A percentile compares a stretch with the other conserved stretches of the same genome.
These are phyloP conservation scores for Pycnonotus jocosus DNA, from an alignment of 2,113 vertebrate species.

Conservation along the genomic window DNA sequence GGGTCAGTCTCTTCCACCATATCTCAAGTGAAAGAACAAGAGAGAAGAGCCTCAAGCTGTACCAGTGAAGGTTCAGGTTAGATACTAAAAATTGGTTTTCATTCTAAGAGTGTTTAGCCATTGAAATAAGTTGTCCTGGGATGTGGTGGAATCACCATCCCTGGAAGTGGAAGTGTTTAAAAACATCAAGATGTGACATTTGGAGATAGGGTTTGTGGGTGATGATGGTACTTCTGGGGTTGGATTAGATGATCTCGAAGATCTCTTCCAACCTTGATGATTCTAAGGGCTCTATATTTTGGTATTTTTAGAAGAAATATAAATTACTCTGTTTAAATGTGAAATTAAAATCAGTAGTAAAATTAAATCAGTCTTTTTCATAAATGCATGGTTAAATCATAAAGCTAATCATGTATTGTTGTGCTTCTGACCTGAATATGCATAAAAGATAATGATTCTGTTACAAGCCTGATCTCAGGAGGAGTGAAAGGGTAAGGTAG, in stretches of 20 bases:
- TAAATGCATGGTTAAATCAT: not conserved
- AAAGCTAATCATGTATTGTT: not conserved
- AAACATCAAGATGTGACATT: not conserved
- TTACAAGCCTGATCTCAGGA: not conserved
- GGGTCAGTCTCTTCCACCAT: not conserved
- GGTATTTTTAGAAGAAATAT: not conserved
- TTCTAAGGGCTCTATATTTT: not conserved
- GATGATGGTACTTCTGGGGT: not conserved
- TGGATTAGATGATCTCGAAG: not conserved
- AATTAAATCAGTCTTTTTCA: not conserved
- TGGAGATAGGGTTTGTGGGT: not conserved
- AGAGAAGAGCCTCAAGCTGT: not conserved
- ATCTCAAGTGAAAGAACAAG: not conserved
- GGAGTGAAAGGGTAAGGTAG: not conserved
- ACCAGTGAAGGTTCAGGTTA: not conserved
- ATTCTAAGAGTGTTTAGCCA: not conserved
- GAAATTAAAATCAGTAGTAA: not conserved
- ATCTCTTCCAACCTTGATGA: not conserved
- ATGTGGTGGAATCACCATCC: not conserved
- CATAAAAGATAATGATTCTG: not conserved
- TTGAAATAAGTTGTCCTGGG: not conserved
- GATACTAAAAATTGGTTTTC: not conserved
- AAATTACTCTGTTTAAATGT: not conserved
- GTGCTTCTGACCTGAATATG: not conserved
- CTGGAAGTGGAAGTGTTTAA: not conserved